Percentiles rank a stretch among this genome's conserved stretches.
Evolutionary conservation across 2,888 invertebrate species (phyloP).

Genomic region (Pedicia rivosa): DNA sequence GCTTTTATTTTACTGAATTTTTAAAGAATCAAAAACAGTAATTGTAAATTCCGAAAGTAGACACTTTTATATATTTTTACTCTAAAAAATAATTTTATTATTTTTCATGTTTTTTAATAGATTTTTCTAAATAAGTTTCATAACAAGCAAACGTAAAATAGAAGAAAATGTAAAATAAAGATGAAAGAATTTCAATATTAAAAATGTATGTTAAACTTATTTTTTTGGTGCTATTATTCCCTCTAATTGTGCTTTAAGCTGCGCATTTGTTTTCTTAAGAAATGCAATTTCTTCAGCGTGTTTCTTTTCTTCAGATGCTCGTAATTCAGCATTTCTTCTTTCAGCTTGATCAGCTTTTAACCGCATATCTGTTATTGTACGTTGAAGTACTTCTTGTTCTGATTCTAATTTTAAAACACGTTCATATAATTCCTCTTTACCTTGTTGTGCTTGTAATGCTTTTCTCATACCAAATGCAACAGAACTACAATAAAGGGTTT

Average conservation of each 20-base stretch:
- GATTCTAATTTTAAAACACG: conserved; percentile 52
- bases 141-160: no score
- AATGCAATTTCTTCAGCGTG: conserved; percentile 85
- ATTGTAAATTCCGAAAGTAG: no score
- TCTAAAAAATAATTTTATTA: neutral
- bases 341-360: conserved; percentile 70
- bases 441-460: conserved; percentile 61
- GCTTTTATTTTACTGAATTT: no score
- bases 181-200: no score
- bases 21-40: no score
- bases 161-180: no score
- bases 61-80: conserved; percentile 2
- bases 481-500: conserved; percentile 91
- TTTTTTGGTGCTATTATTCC: conserved; percentile 91
- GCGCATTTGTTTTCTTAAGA: conserved; percentile 84
- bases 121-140: no score
- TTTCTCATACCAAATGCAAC: conserved; percentile 97
- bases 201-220: conserved; percentile 29
- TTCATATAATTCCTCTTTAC: conserved; percentile 65
- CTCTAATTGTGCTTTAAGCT: conserved; percentile 86
- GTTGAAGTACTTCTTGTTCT: conserved; percentile 29
- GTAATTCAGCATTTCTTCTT: conserved; percentile 62
- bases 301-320: conserved; percentile 81
- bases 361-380: conserved; percentile 38
- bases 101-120: no score